These are phyloP conservation scores for Drosophila rubida DNA, from an alignment of 2,888 invertebrate genomes.

Conservation along the genomic window DNA sequence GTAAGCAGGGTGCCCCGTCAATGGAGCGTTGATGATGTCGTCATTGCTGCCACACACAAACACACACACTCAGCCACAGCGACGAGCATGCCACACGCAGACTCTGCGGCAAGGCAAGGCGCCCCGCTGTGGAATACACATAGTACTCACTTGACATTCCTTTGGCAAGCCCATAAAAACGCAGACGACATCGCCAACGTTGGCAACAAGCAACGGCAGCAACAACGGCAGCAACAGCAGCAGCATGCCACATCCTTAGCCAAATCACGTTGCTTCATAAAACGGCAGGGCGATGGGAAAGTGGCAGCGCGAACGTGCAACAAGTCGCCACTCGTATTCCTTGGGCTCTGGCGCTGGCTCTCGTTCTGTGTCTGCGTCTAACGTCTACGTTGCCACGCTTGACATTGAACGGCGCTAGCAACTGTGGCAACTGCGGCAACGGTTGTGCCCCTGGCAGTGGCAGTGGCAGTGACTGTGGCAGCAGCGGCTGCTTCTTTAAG, in stretches of 20 bases:
- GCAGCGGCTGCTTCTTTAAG: slow-evolving; percentile 58
- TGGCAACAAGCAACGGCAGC: slow-evolving; percentile 27
- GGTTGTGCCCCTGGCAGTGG: background rate
- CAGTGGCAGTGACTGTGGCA: slow-evolving; percentile 2
- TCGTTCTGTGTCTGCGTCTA: slow-evolving; percentile 16
- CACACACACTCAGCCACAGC: slow-evolving; percentile 18
- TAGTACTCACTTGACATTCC: slow-evolving; percentile 52
- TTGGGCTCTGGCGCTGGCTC: slow-evolving; percentile 1
- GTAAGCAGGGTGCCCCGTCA: slow-evolving; percentile 48
- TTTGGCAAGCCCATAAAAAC: slow-evolving; percentile 66
- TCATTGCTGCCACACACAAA: slow-evolving; percentile 54
- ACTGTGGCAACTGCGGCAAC: slow-evolving; percentile 19
- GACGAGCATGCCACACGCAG: slow-evolving; percentile 24
- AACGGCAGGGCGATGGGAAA: slow-evolving; percentile 13
- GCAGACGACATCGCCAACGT: slow-evolving; percentile 41
- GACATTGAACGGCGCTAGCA: slow-evolving; percentile 58
- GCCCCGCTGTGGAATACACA: slow-evolving; percentile 14
- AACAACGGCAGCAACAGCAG: slow-evolving; percentile 14
- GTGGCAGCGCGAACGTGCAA: slow-evolving; percentile 24
- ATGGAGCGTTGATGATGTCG: slow-evolving; percentile 77
- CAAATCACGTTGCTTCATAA: slow-evolving; percentile 61
- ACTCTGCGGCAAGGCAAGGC: slow-evolving; percentile 10
- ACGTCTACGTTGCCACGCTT: slow-evolving; percentile 52
- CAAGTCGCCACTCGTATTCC: slow-evolving; percentile 44
- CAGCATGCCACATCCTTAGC: slow-evolving; percentile 55